phyloP scores from a whole-genome alignment of 2,888 invertebrate species.

The Uloborus plumipes region DNA sequence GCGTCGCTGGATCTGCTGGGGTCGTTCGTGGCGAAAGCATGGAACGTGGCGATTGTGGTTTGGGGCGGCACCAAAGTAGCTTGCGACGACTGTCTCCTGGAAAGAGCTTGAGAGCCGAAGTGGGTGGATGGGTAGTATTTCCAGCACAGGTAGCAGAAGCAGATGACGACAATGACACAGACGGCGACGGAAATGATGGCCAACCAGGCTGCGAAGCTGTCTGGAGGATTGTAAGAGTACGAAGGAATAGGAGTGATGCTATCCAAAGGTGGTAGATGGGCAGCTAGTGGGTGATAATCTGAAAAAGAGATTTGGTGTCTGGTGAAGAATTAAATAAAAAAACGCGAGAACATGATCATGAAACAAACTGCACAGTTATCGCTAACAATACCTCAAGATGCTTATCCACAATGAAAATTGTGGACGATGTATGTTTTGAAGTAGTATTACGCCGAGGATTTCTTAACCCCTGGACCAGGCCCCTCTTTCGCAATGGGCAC shows the following conservation, averaged over 20 bases:
- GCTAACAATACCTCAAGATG: too few species aligned
- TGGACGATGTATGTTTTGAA: too few species aligned
- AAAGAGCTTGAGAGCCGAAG: background rate
- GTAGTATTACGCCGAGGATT: too few species aligned
- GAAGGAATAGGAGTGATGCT: background rate
- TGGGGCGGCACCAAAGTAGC: background rate
- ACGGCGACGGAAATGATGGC: background rate
- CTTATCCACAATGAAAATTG: too few species aligned
- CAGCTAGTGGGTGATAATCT: background rate
- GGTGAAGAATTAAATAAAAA: too few species aligned
- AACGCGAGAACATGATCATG: too few species aligned
- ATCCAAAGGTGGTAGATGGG: background rate
- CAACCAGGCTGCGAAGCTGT: background rate
- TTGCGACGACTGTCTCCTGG: conserved; percentile 3
- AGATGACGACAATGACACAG: background rate
- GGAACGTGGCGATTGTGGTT: background rate
- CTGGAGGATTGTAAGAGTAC: background rate
- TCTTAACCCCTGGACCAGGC: too few species aligned
- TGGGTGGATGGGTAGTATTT: background rate
- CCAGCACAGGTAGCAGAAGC: conserved; percentile 7
- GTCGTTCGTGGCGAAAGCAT: background rate
- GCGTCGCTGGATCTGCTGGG: too few species aligned
- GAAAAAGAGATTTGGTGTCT: background rate
- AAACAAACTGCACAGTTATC: too few species aligned
- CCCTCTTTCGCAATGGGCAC: too few species aligned